Conservation (phyloP, 1,140 invertebrate genomes). For the Bombus vancouverensis region DNA sequence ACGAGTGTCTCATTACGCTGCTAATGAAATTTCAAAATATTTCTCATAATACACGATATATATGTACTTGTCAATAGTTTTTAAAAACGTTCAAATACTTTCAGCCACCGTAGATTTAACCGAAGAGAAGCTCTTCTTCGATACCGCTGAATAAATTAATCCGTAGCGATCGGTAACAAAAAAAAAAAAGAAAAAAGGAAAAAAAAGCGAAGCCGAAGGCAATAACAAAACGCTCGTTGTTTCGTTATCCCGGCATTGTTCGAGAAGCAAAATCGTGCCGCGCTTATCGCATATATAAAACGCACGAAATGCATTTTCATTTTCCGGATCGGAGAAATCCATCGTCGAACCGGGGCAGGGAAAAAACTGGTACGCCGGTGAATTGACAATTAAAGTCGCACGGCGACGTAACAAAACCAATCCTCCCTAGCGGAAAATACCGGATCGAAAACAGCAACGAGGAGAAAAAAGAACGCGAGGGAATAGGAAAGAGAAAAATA, state of each 20-base stretch:
- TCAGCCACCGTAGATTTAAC: too few relatives aligned
- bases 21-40: too few relatives aligned
- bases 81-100: too few relatives aligned
- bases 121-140: neutral
- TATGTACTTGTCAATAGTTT: too few relatives aligned
- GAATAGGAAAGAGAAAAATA: neutral
- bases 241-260: neutral
- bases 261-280: slow-evolving; percentile 4
- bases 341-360: neutral
- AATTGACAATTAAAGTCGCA: slow-evolving; percentile 26
- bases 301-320: slow-evolving; percentile 30
- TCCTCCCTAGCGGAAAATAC: slow-evolving; percentile 15
- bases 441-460: slow-evolving; percentile 14
- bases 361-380: slow-evolving; percentile 20
- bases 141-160: slow-evolving; percentile 1
- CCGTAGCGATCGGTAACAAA: neutral
- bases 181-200: neutral
- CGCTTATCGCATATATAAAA: slow-evolving; percentile 13
- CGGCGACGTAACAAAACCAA: slow-evolving; percentile 21
- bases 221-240: neutral
- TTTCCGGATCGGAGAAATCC: slow-evolving; percentile 28
- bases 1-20: too few relatives aligned
- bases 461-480: neutral
- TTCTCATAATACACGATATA: too few relatives aligned
- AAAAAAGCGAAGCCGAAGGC: neutral